Percentiles rank a stretch among this genome's conserved stretches.
Conservation (phyloP, 2,113 vertebrate species). For the Melanocharis versteri region DNA sequence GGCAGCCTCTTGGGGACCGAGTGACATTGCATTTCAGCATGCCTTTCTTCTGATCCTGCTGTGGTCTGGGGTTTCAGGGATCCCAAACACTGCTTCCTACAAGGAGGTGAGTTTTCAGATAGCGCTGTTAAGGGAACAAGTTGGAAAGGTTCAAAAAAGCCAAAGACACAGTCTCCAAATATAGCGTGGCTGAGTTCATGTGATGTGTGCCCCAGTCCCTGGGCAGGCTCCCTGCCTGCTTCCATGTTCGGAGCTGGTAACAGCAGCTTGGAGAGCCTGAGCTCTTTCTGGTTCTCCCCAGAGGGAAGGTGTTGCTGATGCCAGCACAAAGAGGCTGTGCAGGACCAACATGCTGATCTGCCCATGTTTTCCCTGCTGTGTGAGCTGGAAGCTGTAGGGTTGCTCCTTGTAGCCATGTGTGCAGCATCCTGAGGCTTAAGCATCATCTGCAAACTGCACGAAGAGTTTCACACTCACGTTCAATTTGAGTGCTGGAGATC, state of each 20-base stretch:
- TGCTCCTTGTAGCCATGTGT: neutral
- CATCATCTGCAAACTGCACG: neutral
- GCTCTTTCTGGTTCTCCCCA: neutral
- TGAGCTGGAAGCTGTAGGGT: neutral
- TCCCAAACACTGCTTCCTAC: neutral
- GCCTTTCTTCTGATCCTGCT: neutral
- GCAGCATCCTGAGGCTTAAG: neutral
- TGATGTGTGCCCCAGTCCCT: neutral
- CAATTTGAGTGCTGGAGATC: neutral
- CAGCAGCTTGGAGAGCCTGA: neutral
- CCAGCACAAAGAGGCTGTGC: neutral
- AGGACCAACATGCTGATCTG: neutral
- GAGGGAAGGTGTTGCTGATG: neutral
- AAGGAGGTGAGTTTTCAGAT: neutral
- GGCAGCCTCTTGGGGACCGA: neutral
- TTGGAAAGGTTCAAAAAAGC: constrained; percentile 3
- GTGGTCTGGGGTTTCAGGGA: neutral
- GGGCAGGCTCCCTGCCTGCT: neutral
- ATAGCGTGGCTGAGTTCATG: neutral
- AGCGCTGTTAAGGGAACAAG: neutral
- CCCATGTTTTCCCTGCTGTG: neutral
- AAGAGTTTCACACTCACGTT: rapidly evolving
- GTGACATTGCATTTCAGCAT: neutral
- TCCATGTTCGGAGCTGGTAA: neutral
- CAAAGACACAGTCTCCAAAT: neutral